Base-by-base conservation (phyloP, 2,888 invertebrate genomes). In the Ypsolopha sequella region DNA sequence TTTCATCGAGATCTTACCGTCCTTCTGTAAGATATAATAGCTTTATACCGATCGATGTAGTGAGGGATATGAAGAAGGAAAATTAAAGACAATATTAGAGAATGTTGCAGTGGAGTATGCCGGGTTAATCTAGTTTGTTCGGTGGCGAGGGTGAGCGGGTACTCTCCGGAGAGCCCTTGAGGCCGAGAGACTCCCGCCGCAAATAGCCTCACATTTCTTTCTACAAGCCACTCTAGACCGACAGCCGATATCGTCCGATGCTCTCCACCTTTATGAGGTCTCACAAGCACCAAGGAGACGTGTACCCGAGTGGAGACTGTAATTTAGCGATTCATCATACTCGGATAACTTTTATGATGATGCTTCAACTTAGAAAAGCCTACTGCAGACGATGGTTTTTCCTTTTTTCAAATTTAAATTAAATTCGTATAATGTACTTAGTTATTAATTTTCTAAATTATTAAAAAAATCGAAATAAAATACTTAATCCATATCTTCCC, bases 151-250 rank as follows among this genome's bases (percentile, higher is more conserved):
- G 48, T 10, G 51, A 6, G 38, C 10, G 49, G 41, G 8, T 60
- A 65, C 62, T 61, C 60, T 58, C 58, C 60, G 62, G 60, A 75
- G 76, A 68, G 77, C 63, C 60, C 74, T 76, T 63, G 63, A 73
- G 59, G 36, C 39, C 41, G 58, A 59, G 60, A 60, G 63, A 36
- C 60, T 64, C 68, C 69, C 62, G 70, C 65, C 67, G 68, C 71
- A 74, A 81, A 80, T 79, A 79, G 76, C 76, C 66, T 64, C 73
- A 69, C 77, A 78, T 77, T 77, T 80, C 77, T 80, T 74, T 66
- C 60, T 65, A 65, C 70, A 68, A 65, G 65, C 71, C 73, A 69
- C 77, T 80, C 60, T 61, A 74, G 62, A 33, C 63, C 72, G 72
- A 76, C 74, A 72, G 70, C 64, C 73, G 65, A 76, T 78, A 77